Percentiles rank a stretch among this genome's conserved stretches.
These are phyloP conservation scores for Nomia melanderi DNA, from an alignment of 1,140 invertebrate genomes.

Conservation along the genomic window DNA sequence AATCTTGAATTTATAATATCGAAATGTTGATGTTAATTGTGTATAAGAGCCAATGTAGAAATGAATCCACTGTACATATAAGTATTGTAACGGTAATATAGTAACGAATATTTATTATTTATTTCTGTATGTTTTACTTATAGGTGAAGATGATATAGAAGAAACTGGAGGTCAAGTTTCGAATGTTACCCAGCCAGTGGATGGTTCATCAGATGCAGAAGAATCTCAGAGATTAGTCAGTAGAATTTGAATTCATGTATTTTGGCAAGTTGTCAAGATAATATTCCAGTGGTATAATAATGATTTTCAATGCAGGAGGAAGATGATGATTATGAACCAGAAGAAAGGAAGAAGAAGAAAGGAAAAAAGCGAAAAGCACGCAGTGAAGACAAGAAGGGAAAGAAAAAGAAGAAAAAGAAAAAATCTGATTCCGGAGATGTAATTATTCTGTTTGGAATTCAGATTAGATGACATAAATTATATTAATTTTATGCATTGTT, in stretches of 20 bases:
- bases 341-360: slow-evolving; percentile 93
- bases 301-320: slow-evolving; percentile 83
- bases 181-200: slow-evolving; percentile 76
- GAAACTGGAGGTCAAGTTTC: slow-evolving; percentile 82
- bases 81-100: too few species aligned
- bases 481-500: neutral
- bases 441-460: slow-evolving; percentile 69
- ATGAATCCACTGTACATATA: neutral
- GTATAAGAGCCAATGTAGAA: slow-evolving; percentile 1
- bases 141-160: slow-evolving; percentile 87
- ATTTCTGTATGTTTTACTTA: slow-evolving; percentile 59
- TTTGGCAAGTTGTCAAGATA: slow-evolving; percentile 7
- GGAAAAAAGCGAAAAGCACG: slow-evolving; percentile 94
- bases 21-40: slow-evolving; percentile 34
- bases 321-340: slow-evolving; percentile 92
- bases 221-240: slow-evolving; percentile 82
- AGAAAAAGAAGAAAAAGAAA: slow-evolving; percentile 96
- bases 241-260: slow-evolving; percentile 5
- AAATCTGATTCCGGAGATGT: slow-evolving; percentile 94
- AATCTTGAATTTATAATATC: slow-evolving; percentile 9
- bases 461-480: neutral
- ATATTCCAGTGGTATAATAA: slow-evolving; percentile 39
- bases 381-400: slow-evolving; percentile 93
- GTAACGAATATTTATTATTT: neutral
- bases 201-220: slow-evolving; percentile 88